Conservation (phyloP, 2,113 vertebrate genomes). For the Oryzias celebensis region DNA sequence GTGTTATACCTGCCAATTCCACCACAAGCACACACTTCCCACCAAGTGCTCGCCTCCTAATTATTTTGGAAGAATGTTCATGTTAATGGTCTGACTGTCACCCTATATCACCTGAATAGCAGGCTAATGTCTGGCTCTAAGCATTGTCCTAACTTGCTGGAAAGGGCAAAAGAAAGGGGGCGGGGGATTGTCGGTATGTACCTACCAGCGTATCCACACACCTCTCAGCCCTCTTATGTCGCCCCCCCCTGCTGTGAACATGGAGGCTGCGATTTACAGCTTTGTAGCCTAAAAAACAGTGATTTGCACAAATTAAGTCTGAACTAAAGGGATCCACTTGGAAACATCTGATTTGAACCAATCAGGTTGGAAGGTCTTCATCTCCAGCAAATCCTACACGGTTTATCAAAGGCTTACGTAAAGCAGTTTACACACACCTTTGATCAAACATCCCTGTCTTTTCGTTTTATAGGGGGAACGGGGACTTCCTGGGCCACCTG, state of each 20-base stretch:
- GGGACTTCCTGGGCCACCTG: conserved; percentile 84
- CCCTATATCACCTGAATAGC: conserved; percentile 56
- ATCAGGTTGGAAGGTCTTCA: too few species aligned
- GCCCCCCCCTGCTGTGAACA: conserved; percentile 38
- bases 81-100: conserved; percentile 66
- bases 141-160: conserved; percentile 56
- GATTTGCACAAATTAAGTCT: conserved; percentile 29
- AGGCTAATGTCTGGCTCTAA: conserved; percentile 62
- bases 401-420: not conserved
- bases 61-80: conserved; percentile 73
- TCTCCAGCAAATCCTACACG: not conserved
- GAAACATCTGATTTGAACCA: not conserved
- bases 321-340: conserved; percentile 13
- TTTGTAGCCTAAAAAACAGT: conserved; percentile 22
- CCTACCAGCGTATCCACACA: conserved; percentile 33
- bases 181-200: conserved; percentile 49
- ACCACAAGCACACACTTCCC: conserved; percentile 38
- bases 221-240: conserved; percentile 11
- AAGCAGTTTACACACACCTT: not conserved
- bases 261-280: conserved; percentile 43
- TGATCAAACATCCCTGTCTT: not conserved
- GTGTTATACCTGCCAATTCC: conserved; percentile 47
- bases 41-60: conserved; percentile 57
- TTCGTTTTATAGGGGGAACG: conserved; percentile 83
- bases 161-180: conserved; percentile 35